Evolutionary conservation across 2,113 vertebrate genomes (phyloP), one percentile per base, ranked within the genome.

Genomic region (Bubalus kerabau): DNA sequence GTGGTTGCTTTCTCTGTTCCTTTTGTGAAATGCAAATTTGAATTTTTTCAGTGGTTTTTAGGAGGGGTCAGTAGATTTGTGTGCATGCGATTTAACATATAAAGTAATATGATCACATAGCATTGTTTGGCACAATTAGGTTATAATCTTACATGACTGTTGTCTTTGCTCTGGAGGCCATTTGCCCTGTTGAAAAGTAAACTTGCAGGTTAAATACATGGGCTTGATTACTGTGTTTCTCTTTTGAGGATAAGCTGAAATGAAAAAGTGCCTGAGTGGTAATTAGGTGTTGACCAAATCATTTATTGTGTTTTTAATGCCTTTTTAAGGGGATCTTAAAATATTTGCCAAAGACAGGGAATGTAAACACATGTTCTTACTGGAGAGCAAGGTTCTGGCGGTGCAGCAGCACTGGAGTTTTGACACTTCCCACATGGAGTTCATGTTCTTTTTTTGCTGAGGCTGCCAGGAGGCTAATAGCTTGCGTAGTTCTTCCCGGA

Each of bases 21-120:
- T 14, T 30, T 94, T 96, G n/a, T 95, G 94, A 80, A 80, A 92
- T 91, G 28, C 48, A 94, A 46, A 97, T 92, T 92, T 87, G n/a
- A 67, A 52, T 56, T 54, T 94, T 83, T 87, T 30, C 43, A 91
- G 1, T 96, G 19, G 30, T 80, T 92, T 87, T 57, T 96, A 82
- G 59, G 64, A 83, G 46, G 94, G 59, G n/a, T 85, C 24, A 57
- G 2, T 74, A 46, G 62, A 26, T 46, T 40, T 83, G 24, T 64
- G 32, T 83, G 62, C 62, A 7, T 78, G 36, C 57, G 48, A 50
- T 46, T 89, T 67, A 82, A 28, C 89, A 32, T 28, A 36, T 78
- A 56, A 46, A 81, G 74, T 94, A 64, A 81, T 82, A 46, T 2
- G 26, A 71, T 8, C 60, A 87, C 82, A 26, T 62, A 76, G 32